Percentiles rank a stretch among this genome's conserved stretches.
Evolutionary conservation across 2,888 invertebrate genomes (phyloP).

Genomic region (Pyralis farinalis): DNA sequence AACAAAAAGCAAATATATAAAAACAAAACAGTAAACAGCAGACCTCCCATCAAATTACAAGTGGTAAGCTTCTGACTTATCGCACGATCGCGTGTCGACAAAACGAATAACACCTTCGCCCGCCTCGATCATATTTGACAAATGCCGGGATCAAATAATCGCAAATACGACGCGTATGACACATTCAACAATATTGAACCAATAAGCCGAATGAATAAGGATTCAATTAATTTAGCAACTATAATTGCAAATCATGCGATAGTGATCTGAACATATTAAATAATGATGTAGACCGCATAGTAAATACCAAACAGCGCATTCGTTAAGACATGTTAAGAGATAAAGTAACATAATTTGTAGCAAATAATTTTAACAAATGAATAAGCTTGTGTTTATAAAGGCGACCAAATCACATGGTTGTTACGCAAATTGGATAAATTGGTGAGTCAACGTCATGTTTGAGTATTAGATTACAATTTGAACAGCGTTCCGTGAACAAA

Average conservation of each 20-base stretch:
- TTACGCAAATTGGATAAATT: constrained; percentile 54
- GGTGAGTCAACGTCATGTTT: constrained; percentile 56
- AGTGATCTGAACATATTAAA: constrained; percentile 45
- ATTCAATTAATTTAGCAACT: constrained; percentile 25
- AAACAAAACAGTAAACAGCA: constrained; percentile 37
- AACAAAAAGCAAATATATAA: constrained; percentile 6
- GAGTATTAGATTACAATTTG: constrained; percentile 62
- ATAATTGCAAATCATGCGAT: constrained; percentile 32
- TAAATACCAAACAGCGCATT: constrained; percentile 37
- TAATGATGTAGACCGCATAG: constrained; percentile 39
- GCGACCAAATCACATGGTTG: constrained; percentile 29
- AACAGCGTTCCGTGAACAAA: constrained; percentile 51
- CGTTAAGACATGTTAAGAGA: constrained; percentile 35
- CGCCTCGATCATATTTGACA: constrained; percentile 63
- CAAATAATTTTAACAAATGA: constrained; percentile 11
- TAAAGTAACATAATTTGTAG: constrained; percentile 5
- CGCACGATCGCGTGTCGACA: constrained; percentile 64
- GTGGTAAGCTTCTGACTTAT: constrained; percentile 58
- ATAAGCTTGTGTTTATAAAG: constrained; percentile 19
- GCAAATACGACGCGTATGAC: constrained; percentile 35
- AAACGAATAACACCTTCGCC: constrained; percentile 63
- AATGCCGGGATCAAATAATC: constrained; percentile 59
- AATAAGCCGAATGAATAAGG: constrained; percentile 31
- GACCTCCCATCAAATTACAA: constrained; percentile 67
- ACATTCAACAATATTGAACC: constrained; percentile 29